phyloP scores from a whole-genome alignment of 2,113 vertebrate genomes.

The Lophius piscatorius region DNA sequence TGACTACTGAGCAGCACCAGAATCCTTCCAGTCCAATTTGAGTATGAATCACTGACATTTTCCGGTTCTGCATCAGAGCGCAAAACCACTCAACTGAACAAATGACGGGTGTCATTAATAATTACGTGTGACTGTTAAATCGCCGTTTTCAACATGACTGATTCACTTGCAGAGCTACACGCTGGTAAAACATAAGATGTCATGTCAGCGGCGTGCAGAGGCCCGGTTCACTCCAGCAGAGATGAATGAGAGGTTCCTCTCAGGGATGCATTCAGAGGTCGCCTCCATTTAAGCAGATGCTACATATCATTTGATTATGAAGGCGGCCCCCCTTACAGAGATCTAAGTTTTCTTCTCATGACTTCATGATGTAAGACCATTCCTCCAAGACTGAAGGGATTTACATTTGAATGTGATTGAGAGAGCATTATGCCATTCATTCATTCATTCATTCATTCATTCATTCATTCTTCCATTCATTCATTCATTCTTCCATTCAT shows the following conservation, averaged over 20 bases:
- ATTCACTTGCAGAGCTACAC: slow-evolving; percentile 33
- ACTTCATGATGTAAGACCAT: neutral
- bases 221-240: neutral
- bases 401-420: neutral
- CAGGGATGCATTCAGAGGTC: slow-evolving; percentile 22
- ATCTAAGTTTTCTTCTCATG: slow-evolving; percentile 7
- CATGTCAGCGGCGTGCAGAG: slow-evolving; percentile 9
- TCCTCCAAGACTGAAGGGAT: slow-evolving; percentile 1
- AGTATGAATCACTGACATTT: slow-evolving; percentile 63
- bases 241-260: slow-evolving; percentile 16
- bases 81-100: slow-evolving; percentile 55
- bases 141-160: slow-evolving; percentile 40
- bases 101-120: slow-evolving; percentile 49
- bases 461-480: too few relatives aligned
- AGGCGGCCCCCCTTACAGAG: slow-evolving; percentile 1
- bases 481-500: too few relatives aligned
- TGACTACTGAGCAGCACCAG: slow-evolving; percentile 51
- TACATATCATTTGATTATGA: slow-evolving; percentile 28
- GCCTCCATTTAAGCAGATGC: neutral
- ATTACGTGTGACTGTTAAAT: slow-evolving; percentile 45
- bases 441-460: too few relatives aligned
- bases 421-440: too few relatives aligned
- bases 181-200: slow-evolving; percentile 18
- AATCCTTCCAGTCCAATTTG: slow-evolving; percentile 63
- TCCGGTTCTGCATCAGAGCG: slow-evolving; percentile 53